phyloP scores from a whole-genome alignment of 2,113 vertebrate species.

The Podocnemis expansa region DNA sequence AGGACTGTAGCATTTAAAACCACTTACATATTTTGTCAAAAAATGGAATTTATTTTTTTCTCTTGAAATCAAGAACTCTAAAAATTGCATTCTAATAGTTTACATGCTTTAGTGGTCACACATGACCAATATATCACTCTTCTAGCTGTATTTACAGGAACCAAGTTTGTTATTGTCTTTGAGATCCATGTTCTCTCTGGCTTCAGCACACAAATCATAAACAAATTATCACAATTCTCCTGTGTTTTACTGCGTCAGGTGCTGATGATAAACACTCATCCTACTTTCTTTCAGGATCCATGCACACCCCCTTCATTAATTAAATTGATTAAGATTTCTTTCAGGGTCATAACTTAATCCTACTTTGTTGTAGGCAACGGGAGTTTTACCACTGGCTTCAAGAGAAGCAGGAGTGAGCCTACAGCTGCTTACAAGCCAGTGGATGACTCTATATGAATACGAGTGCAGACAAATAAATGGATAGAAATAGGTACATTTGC shows the following conservation, averaged over 20 bases:
- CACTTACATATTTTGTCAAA: background rate
- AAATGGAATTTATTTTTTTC: background rate
- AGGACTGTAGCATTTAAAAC: background rate
- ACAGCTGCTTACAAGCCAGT: constrained; percentile 36
- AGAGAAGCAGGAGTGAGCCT: constrained; percentile 1
- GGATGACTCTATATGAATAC: constrained; percentile 29
- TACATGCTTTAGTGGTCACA: background rate
- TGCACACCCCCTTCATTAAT: background rate
- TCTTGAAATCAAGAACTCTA: background rate
- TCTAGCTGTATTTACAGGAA: background rate
- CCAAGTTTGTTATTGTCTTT: background rate
- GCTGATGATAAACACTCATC: background rate
- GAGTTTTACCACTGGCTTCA: constrained; percentile 36
- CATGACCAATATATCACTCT: background rate
- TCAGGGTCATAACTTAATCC: background rate
- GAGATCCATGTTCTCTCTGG: background rate
- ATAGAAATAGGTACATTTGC: constrained; percentile 46
- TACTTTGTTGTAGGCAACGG: background rate
- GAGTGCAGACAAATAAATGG: constrained; percentile 45
- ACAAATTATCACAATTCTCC: background rate
- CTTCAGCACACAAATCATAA: background rate
- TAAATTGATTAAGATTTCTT: background rate
- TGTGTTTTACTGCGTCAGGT: background rate
- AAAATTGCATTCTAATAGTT: constrained; percentile 12
- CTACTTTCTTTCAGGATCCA: background rate